A percentile compares a stretch with the other conserved stretches of the same genome.
Conservation (phyloP, 2,797 vertebrate genomes). For the Syngnathus rostellatus region DNA sequence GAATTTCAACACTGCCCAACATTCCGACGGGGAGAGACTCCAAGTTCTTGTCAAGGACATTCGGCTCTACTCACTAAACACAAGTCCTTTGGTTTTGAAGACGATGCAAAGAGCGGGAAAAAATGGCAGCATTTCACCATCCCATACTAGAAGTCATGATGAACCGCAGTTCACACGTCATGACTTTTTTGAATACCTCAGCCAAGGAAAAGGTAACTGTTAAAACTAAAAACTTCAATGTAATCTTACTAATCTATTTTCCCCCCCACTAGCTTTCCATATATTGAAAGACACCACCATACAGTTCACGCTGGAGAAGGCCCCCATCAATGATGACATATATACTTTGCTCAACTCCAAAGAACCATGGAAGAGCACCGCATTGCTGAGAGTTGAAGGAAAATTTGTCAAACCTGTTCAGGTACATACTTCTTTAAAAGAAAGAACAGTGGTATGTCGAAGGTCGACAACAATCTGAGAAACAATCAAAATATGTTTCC, state of each 20-base stretch:
- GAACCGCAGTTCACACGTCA: conserved; percentile 87
- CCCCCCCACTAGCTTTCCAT: conserved; percentile 79
- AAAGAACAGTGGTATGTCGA: background rate
- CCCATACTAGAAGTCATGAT: conserved; percentile 60
- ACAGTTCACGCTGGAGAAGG: conserved; percentile 88
- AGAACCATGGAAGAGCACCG: conserved; percentile 73
- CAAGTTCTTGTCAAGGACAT: conserved; percentile 94
- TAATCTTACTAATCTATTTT: background rate
- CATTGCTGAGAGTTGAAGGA: conserved; percentile 83
- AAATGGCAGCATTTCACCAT: conserved; percentile 37
- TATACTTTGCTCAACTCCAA: conserved; percentile 70
- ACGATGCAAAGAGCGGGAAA: conserved; percentile 41
- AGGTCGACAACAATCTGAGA: background rate
- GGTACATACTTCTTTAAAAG: conserved; percentile 60
- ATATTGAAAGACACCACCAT: conserved; percentile 94
- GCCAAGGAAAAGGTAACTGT: conserved; percentile 75
- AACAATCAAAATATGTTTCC: too few species aligned
- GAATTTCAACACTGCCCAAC: conserved; percentile 82
- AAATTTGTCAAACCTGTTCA: conserved; percentile 89
- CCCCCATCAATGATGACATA: conserved; percentile 69
- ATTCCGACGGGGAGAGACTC: conserved; percentile 75
- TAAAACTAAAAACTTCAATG: background rate
- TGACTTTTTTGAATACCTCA: conserved; percentile 91
- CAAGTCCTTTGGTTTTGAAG: conserved; percentile 70
- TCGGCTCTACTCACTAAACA: conserved; percentile 89